Percentiles rank a stretch among this genome's conserved stretches.
Conservation (phyloP, 1,140 invertebrate species). For the Ptiloglossa arizonensis region DNA sequence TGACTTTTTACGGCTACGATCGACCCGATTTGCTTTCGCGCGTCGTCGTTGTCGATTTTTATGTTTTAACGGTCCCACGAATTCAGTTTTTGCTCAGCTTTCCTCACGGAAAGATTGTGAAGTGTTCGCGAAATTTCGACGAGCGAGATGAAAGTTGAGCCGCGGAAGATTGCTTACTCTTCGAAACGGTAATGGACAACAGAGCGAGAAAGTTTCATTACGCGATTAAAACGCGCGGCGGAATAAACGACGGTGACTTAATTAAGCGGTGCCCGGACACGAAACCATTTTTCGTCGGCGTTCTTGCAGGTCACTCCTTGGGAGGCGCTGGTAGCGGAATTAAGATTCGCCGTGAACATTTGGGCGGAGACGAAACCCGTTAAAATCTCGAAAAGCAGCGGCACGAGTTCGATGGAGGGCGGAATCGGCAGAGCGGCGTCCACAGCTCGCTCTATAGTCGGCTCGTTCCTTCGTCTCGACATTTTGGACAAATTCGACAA, state of each 20-base stretch:
- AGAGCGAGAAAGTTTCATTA: neutral
- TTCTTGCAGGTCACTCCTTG: conserved; percentile 83
- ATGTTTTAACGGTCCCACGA: too few species aligned
- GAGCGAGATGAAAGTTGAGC: too few species aligned
- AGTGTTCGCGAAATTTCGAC: neutral
- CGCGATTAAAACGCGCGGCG: conserved; percentile 1
- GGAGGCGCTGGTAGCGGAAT: conserved; percentile 84
- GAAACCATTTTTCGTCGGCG: neutral
- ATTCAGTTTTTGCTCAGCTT: too few species aligned
- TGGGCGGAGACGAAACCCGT: conserved; percentile 85
- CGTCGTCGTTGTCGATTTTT: too few species aligned
- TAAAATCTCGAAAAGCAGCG: conserved; percentile 71
- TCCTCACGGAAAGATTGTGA: neutral
- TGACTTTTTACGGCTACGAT: too few species aligned
- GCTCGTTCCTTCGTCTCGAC: conserved; percentile 74
- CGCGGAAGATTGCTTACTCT: neutral
- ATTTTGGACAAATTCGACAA: conserved; percentile 75
- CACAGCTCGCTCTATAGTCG: conserved; percentile 70
- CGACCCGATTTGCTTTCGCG: too few species aligned
- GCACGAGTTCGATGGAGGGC: conserved; percentile 56
- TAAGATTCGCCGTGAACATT: conserved; percentile 85
- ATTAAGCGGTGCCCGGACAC: neutral
- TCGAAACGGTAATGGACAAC: neutral
- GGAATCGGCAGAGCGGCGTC: conserved; percentile 67
- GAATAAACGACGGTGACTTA: conserved; percentile 10